phyloP scores from a whole-genome alignment of 2,797 vertebrate genomes.

The Dermochelys coriacea region DNA sequence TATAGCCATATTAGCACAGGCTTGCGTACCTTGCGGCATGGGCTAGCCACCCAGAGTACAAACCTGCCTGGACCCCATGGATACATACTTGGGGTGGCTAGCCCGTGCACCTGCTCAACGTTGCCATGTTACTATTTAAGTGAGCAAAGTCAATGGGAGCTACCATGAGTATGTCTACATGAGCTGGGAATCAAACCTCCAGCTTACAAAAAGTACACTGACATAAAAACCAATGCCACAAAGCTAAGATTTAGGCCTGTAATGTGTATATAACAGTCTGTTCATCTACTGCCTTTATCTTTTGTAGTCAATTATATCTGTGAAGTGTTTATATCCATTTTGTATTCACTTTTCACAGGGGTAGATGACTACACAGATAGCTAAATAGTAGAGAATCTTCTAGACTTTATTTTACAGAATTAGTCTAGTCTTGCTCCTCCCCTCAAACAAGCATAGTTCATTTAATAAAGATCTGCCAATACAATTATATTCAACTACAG shows the following conservation, averaged over 20 bases:
- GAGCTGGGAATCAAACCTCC: neutral
- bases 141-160: neutral
- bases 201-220: neutral
- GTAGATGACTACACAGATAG: neutral
- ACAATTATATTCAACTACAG: neutral
- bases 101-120: neutral
- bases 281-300: neutral
- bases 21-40: neutral
- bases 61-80: neutral
- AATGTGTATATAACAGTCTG: neutral
- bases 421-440: neutral
- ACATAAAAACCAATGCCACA: neutral
- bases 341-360: neutral
- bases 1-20: neutral
- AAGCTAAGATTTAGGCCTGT: neutral
- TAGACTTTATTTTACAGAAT: neutral
- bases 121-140: neutral
- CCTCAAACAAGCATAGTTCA: neutral
- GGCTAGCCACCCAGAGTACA: neutral
- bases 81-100: neutral
- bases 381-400: neutral
- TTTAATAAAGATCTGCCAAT: neutral
- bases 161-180: neutral
- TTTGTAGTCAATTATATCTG: neutral
- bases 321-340: neutral